These are phyloP conservation scores for Meiosimyza platycephala DNA, from an alignment of 2,888 invertebrate genomes.

Conservation along the genomic window DNA sequence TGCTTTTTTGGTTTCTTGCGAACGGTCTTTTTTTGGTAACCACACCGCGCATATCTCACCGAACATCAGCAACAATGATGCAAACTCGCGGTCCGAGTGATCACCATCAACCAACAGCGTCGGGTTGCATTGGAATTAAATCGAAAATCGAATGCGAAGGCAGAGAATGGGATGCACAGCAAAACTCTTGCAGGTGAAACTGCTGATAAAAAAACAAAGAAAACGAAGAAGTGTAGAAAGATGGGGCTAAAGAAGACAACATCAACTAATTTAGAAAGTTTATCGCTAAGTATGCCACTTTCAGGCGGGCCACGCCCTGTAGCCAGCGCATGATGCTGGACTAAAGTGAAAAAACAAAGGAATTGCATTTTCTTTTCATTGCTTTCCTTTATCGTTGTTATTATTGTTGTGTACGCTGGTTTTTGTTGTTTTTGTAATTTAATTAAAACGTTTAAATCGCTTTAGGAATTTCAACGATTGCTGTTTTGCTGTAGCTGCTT, in stretches of 20 bases:
- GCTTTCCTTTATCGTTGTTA: neutral
- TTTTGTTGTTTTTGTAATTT: conserved; percentile 15
- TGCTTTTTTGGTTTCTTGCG: no score
- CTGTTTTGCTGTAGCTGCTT: neutral
- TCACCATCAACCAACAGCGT: no score
- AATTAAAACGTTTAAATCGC: conserved; percentile 33
- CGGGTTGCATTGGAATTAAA: no score
- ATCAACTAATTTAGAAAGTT: conserved; percentile 30
- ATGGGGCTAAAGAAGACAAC: neutral
- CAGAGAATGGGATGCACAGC: no score
- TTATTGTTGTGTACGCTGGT: neutral
- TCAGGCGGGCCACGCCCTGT: conserved; percentile 14
- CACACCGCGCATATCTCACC: no score
- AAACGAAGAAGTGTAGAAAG: neutral
- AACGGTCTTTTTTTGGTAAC: no score
- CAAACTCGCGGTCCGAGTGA: no score
- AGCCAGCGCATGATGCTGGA: neutral
- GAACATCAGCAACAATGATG: no score
- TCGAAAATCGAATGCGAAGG: no score
- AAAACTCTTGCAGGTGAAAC: no score
- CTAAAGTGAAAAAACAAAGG: conserved; percentile 1
- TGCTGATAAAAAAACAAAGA: neutral
- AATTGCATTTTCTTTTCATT: conserved; percentile 22
- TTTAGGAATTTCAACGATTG: conserved; percentile 23
- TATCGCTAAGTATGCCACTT: conserved; percentile 27